A percentile compares a stretch with the other conserved stretches of the same genome.
These are phyloP conservation scores for Campylorhamphus procurvoides DNA, from an alignment of 2,113 vertebrate genomes.

Conservation along the genomic window DNA sequence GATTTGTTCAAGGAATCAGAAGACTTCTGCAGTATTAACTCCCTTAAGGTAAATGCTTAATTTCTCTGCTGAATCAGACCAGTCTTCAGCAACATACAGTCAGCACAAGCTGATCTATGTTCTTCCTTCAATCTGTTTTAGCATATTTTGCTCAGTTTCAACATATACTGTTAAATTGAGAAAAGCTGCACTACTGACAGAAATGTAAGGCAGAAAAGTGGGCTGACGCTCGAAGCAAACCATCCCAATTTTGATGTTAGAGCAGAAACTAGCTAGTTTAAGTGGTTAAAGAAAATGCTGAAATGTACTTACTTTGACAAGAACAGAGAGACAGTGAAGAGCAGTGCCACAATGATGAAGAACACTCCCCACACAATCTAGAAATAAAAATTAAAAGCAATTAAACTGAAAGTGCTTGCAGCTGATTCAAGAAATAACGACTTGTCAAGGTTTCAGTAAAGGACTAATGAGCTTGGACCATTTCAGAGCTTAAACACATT, in stretches of 20 bases:
- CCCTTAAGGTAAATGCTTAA: neutral
- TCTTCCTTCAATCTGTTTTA: neutral
- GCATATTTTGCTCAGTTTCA: neutral
- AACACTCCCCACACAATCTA: conserved; percentile 92
- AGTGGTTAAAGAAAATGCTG: neutral
- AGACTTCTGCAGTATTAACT: neutral
- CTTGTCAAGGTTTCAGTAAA: neutral
- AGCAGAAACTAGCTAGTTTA: neutral
- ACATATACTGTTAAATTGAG: neutral
- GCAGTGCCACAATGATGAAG: conserved; percentile 92
- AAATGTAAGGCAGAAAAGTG: rapidly evolving
- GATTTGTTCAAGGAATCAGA: neutral
- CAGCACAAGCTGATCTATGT: neutral
- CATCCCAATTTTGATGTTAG: neutral
- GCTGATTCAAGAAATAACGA: neutral
- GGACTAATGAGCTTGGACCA: neutral
- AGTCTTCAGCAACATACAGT: neutral
- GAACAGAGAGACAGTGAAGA: conserved; percentile 92
- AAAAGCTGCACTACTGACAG: neutral
- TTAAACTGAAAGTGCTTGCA: neutral
- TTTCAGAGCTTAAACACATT: neutral
- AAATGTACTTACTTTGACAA: conserved; percentile 93
- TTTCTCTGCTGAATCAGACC: neutral
- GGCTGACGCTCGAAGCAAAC: neutral
- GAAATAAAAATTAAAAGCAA: conserved; percentile 46